Conservation (phyloP, 2,797 vertebrate species). For the Falco berigora region DNA sequence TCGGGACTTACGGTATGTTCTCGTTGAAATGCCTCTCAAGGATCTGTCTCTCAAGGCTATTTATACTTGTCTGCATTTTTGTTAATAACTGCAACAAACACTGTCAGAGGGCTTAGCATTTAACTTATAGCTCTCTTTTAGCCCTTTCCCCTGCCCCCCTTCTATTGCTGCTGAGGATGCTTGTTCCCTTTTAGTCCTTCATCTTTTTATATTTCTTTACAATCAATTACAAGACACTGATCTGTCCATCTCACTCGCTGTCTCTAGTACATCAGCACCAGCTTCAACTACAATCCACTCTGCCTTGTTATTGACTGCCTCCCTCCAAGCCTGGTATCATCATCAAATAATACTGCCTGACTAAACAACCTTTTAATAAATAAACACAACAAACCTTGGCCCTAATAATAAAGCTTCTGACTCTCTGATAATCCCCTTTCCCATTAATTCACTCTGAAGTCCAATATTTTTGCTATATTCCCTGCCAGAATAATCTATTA, state of each 20-base stretch:
- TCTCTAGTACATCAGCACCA: slow-evolving; percentile 16
- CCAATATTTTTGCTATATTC: background rate
- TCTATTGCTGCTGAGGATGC: background rate
- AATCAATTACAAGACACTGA: slow-evolving; percentile 50
- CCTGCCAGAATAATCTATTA: background rate
- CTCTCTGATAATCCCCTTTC: background rate
- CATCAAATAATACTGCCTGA: slow-evolving; percentile 8
- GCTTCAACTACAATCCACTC: slow-evolving; percentile 47
- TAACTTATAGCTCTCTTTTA: background rate
- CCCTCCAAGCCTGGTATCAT: background rate
- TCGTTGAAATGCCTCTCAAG: background rate
- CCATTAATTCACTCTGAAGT: background rate
- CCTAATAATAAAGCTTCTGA: slow-evolving; percentile 14
- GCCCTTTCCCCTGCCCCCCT: rapidly evolving
- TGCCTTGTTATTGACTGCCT: slow-evolving; percentile 41
- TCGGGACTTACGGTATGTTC: background rate
- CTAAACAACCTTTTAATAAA: slow-evolving; percentile 37
- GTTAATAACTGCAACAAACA: background rate
- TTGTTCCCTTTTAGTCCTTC: background rate
- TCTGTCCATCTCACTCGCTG: slow-evolving; percentile 7
- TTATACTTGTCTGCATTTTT: background rate
- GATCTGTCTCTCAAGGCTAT: background rate
- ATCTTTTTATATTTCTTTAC: slow-evolving; percentile 37
- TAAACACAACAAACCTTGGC: slow-evolving; percentile 15
- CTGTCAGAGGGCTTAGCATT: background rate